Evolutionary conservation across 2,797 vertebrate species (phyloP).

Genomic region (Danionella dracula): DNA sequence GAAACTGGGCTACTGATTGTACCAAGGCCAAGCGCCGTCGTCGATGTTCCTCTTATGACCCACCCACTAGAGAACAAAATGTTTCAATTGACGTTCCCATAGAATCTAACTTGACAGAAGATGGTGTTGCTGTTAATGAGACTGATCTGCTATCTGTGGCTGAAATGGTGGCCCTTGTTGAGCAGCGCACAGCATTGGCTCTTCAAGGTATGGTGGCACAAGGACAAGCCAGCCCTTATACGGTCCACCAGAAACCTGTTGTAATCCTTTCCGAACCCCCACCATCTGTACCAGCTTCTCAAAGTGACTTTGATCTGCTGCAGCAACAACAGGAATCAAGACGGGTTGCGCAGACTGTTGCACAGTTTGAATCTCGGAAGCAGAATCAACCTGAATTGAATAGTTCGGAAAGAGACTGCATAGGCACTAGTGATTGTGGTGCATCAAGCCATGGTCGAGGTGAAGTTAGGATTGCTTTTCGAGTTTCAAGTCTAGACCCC

Average conservation of each 20-base stretch:
- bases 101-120: slow-evolving; percentile 31
- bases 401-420: slow-evolving; percentile 40
- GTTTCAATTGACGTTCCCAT: slow-evolving; percentile 30
- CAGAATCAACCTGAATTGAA: slow-evolving; percentile 58
- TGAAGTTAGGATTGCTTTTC: slow-evolving; percentile 89
- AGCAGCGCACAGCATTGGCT: slow-evolving; percentile 81
- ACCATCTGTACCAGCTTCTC: slow-evolving; percentile 53
- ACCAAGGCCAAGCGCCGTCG: slow-evolving; percentile 89
- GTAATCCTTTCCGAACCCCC: slow-evolving; percentile 73
- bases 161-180: slow-evolving; percentile 92
- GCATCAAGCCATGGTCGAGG: slow-evolving; percentile 62
- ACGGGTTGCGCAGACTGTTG: slow-evolving; percentile 86
- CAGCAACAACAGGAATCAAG: slow-evolving; percentile 71
- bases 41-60: slow-evolving; percentile 84
- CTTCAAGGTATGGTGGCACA: slow-evolving; percentile 73
- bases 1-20: slow-evolving; percentile 87
- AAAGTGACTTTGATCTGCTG: slow-evolving; percentile 59
- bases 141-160: slow-evolving; percentile 87
- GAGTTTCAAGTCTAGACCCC: slow-evolving; percentile 82
- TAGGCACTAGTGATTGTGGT: slow-evolving; percentile 42
- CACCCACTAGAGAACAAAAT: slow-evolving; percentile 65
- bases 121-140: slow-evolving; percentile 54
- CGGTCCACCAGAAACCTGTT: slow-evolving; percentile 40
- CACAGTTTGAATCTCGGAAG: slow-evolving; percentile 83
- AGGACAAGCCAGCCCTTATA: slow-evolving; percentile 52